phyloP scores from a whole-genome alignment of 2,797 vertebrate genomes.

The Arctocebus calabarensis region DNA sequence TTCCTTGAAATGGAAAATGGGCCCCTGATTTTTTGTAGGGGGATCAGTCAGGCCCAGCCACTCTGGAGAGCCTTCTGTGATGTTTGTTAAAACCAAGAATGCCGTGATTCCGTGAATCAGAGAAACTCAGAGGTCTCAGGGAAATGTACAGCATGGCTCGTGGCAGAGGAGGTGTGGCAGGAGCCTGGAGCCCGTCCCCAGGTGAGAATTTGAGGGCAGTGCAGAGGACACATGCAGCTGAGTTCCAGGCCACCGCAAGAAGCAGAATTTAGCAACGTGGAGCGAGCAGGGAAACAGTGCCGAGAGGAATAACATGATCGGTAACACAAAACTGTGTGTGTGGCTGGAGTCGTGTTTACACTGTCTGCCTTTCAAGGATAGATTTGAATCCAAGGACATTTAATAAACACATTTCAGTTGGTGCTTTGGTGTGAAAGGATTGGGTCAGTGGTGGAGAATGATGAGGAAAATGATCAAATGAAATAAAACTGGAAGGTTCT shows the following conservation, averaged over 20 bases:
- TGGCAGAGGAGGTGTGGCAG: neutral
- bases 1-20: neutral
- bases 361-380: neutral
- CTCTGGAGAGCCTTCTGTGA: neutral
- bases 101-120: neutral
- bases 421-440: neutral
- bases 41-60: neutral
- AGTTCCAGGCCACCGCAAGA: neutral
- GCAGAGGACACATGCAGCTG: neutral
- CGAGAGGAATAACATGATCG: neutral
- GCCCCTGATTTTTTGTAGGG: neutral
- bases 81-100: neutral
- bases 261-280: neutral
- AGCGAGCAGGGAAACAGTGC: neutral
- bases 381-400: neutral
- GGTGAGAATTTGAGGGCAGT: neutral
- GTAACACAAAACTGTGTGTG: neutral
- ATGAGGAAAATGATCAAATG: neutral
- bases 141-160: too few relatives aligned
- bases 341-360: neutral
- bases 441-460: neutral
- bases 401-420: neutral
- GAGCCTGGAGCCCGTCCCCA: neutral
- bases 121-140: neutral
- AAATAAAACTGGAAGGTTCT: neutral